Evolutionary conservation across 2,888 invertebrate species (phyloP).

Genomic region (Spialia ferax): DNA sequence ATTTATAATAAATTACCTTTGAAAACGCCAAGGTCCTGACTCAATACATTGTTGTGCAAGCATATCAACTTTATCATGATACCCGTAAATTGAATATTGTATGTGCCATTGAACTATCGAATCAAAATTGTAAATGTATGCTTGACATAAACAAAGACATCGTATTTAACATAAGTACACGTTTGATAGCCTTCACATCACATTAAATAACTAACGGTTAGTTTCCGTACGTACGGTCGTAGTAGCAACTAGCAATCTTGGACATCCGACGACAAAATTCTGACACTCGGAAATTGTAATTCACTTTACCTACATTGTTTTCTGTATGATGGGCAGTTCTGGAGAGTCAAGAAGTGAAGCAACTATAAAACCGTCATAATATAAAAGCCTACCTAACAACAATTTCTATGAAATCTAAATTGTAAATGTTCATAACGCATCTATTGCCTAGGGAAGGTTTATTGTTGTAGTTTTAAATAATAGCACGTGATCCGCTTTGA

Average conservation of each 20-base stretch:
- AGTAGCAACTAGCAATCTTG: neutral
- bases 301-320: neutral
- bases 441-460: slow-evolving; percentile 25
- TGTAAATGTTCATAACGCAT: slow-evolving; percentile 14
- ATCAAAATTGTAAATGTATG: neutral
- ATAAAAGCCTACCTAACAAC: slow-evolving; percentile 47
- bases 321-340: neutral
- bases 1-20: slow-evolving; percentile 70
- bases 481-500: slow-evolving; percentile 60
- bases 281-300: neutral
- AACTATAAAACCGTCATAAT: slow-evolving; percentile 7
- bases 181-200: neutral
- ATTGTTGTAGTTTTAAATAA: slow-evolving; percentile 37
- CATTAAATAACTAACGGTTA: slow-evolving; percentile 7
- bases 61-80: slow-evolving; percentile 46
- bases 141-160: neutral
- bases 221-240: neutral
- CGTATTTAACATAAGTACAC: neutral
- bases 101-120: slow-evolving; percentile 30
- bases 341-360: slow-evolving; percentile 17
- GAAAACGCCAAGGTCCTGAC: slow-evolving; percentile 69
- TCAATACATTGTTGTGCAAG: slow-evolving; percentile 54
- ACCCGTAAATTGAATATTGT: slow-evolving; percentile 32
- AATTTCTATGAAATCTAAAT: slow-evolving; percentile 52
- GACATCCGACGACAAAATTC: neutral